A percentile compares a stretch with the other conserved stretches of the same genome.
Evolutionary conservation across 2,113 vertebrate genomes (phyloP).

Genomic region (Zingel zingel): DNA sequence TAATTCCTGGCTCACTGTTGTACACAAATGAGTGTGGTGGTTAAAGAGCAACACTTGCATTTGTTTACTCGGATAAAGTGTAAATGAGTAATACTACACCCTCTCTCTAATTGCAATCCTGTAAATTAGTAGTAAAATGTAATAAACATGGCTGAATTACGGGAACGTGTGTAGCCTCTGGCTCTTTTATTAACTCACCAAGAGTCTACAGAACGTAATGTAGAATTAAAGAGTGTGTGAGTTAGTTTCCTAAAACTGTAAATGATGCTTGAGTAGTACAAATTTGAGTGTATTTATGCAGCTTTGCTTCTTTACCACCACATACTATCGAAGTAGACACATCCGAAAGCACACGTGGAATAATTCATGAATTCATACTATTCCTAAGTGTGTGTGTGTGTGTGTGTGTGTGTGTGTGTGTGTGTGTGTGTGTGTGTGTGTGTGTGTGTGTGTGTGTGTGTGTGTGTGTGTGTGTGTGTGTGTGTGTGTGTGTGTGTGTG

Average conservation of each 20-base stretch:
- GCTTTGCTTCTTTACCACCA: neutral
- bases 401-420: neutral
- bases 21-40: conserved; percentile 21
- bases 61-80: conserved; percentile 12
- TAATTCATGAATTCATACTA: conserved; percentile 16
- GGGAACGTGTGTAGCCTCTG: neutral
- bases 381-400: neutral
- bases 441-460: neutral
- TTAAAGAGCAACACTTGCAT: conserved; percentile 35
- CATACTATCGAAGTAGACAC: conserved; percentile 13
- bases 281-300: conserved; percentile 2
- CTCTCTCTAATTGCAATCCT: conserved; percentile 4
- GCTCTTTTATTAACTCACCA: conserved; percentile 9
- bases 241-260: neutral
- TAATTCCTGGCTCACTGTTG: conserved; percentile 47
- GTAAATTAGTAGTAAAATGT: neutral
- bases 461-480: no score
- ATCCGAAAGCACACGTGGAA: conserved; percentile 17
- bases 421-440: no score
- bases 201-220: neutral
- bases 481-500: no score
- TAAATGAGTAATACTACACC: neutral
- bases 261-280: conserved; percentile 12
- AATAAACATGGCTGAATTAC: conserved; percentile 8
- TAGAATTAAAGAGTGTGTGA: conserved; percentile 5